A percentile compares a stretch with the other conserved stretches of the same genome.
Evolutionary conservation across 92 coral and sea anemone species (phyloP).

Genomic region (Diadumene lineata): DNA sequence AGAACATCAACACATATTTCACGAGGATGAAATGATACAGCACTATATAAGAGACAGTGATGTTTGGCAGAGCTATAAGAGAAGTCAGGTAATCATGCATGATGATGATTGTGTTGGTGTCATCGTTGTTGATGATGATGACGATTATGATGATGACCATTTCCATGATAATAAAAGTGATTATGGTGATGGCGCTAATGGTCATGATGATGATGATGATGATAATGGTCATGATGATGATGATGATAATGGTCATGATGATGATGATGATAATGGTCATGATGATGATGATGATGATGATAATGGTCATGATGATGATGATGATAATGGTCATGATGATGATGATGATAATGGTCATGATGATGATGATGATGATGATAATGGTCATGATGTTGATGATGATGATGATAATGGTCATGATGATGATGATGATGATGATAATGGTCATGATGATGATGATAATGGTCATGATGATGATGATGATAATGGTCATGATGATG

Average conservation of each 20-base stretch:
- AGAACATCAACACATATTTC: slow-evolving; percentile 69
- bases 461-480: background rate
- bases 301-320: background rate
- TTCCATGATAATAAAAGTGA: background rate
- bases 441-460: background rate
- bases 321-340: slow-evolving; percentile 2
- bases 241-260: background rate
- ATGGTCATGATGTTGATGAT: background rate
- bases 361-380: background rate
- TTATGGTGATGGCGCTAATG: background rate
- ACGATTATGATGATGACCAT: background rate
- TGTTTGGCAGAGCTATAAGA: slow-evolving; percentile 94
- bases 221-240: slow-evolving; percentile 1
- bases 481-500: background rate
- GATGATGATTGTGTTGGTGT: background rate
- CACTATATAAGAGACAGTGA: slow-evolving; percentile 87
- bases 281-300: slow-evolving; percentile 2
- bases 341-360: background rate
- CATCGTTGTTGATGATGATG: background rate
- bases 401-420: background rate
- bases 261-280: background rate
- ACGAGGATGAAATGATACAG: slow-evolving; percentile 72
- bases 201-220: background rate
- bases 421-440: background rate
- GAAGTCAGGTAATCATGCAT: slow-evolving; percentile 50